Conservation (phyloP, 1,140 invertebrate species). For the Teleopsis dalmanni region DNA sequence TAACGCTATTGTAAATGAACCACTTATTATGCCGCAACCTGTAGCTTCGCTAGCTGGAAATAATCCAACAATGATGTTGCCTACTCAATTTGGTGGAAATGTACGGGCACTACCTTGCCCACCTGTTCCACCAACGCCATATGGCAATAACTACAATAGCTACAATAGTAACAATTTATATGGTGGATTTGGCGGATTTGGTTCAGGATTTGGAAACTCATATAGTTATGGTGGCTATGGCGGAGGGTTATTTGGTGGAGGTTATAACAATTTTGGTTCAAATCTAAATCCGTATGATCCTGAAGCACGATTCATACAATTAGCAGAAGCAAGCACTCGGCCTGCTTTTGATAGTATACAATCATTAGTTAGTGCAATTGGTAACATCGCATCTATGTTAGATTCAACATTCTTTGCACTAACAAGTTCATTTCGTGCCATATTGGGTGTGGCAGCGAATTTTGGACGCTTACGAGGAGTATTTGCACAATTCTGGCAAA, state of each 20-base stretch:
- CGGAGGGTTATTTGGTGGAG: conserved; percentile 27
- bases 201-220: conserved; percentile 33
- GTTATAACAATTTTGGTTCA: conserved; percentile 46
- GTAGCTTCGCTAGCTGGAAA: neutral
- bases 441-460: conserved; percentile 91
- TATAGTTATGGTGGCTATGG: conserved; percentile 29
- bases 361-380: conserved; percentile 82
- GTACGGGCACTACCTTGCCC: conserved; percentile 23
- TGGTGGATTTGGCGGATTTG: conserved; percentile 25
- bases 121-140: conserved; percentile 27
- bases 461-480: conserved; percentile 74
- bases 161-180: conserved; percentile 2
- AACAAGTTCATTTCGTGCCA: conserved; percentile 89
- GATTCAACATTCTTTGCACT: conserved; percentile 93
- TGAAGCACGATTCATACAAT: conserved; percentile 63
- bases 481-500: conserved; percentile 76
- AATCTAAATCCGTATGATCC: conserved; percentile 44
- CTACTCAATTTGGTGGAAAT: conserved; percentile 33
- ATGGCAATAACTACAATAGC: neutral
- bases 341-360: conserved; percentile 92
- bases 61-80: conserved; percentile 5
- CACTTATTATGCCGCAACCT: conserved; percentile 25
- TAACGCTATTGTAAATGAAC: conserved; percentile 29
- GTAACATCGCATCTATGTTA: conserved; percentile 91
- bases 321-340: conserved; percentile 83